Conservation (phyloP, 2,797 vertebrate genomes). For the Bradypus variegatus region DNA sequence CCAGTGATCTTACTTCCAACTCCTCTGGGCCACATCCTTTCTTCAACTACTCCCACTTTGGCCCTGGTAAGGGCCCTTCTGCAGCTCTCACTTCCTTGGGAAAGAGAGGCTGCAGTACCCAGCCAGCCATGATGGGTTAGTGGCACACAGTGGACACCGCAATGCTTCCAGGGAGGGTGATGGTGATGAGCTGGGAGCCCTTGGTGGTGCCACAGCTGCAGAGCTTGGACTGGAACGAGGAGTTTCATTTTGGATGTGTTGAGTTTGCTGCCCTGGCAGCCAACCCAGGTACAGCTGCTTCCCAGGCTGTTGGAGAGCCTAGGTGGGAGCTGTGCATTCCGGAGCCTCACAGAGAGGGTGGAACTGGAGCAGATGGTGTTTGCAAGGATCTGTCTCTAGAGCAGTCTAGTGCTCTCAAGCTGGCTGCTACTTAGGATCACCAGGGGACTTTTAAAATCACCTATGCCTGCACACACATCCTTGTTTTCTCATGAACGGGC, state of each 20-base stretch:
- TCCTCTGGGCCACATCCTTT: neutral
- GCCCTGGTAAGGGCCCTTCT: neutral
- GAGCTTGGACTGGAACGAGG: neutral
- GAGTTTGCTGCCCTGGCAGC: neutral
- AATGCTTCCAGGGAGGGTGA: neutral
- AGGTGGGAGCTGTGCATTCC: neutral
- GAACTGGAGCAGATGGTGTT: neutral
- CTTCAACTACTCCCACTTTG: neutral
- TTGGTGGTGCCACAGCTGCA: neutral
- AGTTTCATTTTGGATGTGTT: neutral
- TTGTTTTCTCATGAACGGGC: neutral
- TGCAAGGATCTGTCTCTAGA: neutral
- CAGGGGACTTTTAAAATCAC: too few species aligned
- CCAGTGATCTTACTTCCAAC: neutral
- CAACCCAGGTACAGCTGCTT: neutral
- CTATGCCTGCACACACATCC: neutral
- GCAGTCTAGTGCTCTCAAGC: neutral
- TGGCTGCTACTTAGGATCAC: neutral
- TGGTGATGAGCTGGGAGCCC: neutral
- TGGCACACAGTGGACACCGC: neutral
- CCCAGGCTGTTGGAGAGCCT: neutral
- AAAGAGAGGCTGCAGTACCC: neutral
- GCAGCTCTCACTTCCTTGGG: neutral
- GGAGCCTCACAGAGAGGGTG: too few species aligned
- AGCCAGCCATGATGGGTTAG: neutral